Percentiles rank a stretch among this genome's conserved stretches.
Evolutionary conservation across 2,113 vertebrate species (phyloP).

Genomic region (Mormoops blainvillei): DNA sequence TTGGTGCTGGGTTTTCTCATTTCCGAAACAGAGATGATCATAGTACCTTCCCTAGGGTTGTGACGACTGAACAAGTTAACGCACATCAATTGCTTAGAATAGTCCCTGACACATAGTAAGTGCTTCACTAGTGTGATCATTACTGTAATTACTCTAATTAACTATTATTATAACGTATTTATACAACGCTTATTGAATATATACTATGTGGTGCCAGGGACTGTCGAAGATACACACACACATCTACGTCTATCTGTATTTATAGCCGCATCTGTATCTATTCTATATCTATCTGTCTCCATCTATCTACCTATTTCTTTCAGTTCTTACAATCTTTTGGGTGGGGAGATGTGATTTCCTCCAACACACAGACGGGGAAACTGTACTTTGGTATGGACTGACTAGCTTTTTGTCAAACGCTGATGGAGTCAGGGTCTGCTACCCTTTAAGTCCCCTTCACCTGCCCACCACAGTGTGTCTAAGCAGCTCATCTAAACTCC

Average conservation of each 20-base stretch:
- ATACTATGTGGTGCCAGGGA: not conserved
- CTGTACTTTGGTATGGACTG: not conserved
- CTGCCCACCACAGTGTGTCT: not conserved
- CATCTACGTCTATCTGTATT: not conserved
- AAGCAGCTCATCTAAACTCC: not conserved
- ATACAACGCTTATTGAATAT: not conserved
- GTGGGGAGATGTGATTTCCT: not conserved
- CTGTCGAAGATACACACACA: not conserved
- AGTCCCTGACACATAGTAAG: not conserved
- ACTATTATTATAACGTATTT: not conserved
- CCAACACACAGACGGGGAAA: not conserved
- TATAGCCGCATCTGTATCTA: too few relatives aligned
- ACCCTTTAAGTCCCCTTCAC: not conserved
- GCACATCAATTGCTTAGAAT: not conserved
- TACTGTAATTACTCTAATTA: constrained; percentile 14
- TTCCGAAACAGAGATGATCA: not conserved
- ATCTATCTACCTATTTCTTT: not conserved
- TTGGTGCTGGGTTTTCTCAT: not conserved
- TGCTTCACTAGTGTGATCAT: not conserved
- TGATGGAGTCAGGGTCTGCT: not conserved
- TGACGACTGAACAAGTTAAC: not conserved
- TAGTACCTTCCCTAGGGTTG: not conserved
- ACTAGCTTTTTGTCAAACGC: not conserved
- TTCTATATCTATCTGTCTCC: not conserved
- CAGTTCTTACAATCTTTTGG: not conserved